Conservation (phyloP, 2,113 vertebrate genomes). For the Datnioides undecimradiatus region DNA sequence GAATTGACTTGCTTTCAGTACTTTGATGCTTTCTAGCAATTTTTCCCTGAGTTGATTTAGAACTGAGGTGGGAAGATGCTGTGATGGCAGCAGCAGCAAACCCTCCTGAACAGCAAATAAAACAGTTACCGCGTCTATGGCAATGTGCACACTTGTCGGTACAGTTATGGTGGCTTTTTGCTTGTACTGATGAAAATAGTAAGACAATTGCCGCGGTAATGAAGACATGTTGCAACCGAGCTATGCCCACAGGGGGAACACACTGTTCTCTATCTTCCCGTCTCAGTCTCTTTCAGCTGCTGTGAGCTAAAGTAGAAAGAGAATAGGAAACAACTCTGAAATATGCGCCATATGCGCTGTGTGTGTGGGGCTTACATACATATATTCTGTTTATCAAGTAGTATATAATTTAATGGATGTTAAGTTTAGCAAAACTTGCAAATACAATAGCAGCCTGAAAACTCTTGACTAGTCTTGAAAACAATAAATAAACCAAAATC, state of each 20-base stretch:
- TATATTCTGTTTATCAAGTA: constrained; percentile 66
- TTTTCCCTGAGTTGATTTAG: constrained; percentile 56
- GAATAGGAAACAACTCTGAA: constrained; percentile 76
- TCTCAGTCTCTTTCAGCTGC: constrained; percentile 65
- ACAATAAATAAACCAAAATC: not conserved
- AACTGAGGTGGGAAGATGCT: constrained; percentile 24
- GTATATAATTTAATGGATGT: constrained; percentile 31
- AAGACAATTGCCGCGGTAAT: constrained; percentile 75
- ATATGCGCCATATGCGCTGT: constrained; percentile 68
- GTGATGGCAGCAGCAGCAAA: constrained; percentile 23
- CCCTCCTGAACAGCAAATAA: constrained; percentile 37
- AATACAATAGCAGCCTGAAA: constrained; percentile 13
- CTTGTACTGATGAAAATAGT: constrained; percentile 71
- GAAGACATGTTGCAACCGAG: constrained; percentile 76
- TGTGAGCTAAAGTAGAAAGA: constrained; percentile 76
- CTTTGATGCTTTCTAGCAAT: constrained; percentile 57
- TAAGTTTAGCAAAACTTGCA: constrained; percentile 42
- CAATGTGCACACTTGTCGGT: constrained; percentile 31
- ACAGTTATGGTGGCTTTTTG: constrained; percentile 43
- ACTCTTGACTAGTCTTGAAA: constrained; percentile 9
- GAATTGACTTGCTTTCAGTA: constrained; percentile 60
- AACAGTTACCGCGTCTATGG: constrained; percentile 44
- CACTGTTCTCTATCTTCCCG: constrained; percentile 60
- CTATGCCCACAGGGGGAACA: constrained; percentile 72
- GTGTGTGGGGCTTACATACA: constrained; percentile 43